Base-by-base conservation (phyloP, 1,140 invertebrate species). In the Odontomachus brunneus region DNA sequence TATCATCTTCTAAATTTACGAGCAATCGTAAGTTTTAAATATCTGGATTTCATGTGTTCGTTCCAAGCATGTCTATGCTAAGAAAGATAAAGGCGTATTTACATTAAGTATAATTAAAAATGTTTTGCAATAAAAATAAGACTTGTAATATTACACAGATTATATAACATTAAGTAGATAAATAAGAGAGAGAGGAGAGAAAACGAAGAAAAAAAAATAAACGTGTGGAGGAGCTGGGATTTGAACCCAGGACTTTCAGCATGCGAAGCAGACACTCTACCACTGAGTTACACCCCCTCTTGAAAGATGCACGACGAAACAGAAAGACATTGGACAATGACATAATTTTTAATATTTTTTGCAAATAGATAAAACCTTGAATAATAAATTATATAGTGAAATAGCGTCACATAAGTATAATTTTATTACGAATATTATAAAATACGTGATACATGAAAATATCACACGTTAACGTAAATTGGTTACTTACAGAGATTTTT, bases 231-330 rank as follows among this genome's bases (percentile, higher is more conserved):
- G 93, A 94, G 93, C 94, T 94, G 94, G 94, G 94, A 94, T 95
- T 95, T 94, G 94, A 95, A 95, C 94, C 94, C 94, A 94, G 94
- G 94, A 95, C 94, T 95, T 95, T 95, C 94, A 93, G 94, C 94
- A 95, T 95, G 94, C 94, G 94, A 95, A 95, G 94, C 94, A 94
- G 94, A 95, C 94, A 95, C 94, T 95, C 94, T 95, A 95, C 94
- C 94, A 94, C 94, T 95, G 94, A 95, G 94, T 94, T 95, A 95
- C 94, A 95, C 93, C 94, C 94, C 94, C 94, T 49, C n/a, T 75
- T 88, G 9, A 9, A 15, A 22, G 17, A 3, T 12, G 0, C 0
- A 0, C 0, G 0, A 51, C 74, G 11, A 49, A 67, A 22, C 19
- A 29, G 5, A 2, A 15, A 17, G 12, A 87, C 48, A 67, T 14